These are phyloP conservation scores for Aricia agestis DNA, from an alignment of 1,140 invertebrate genomes.

Conservation along the genomic window DNA sequence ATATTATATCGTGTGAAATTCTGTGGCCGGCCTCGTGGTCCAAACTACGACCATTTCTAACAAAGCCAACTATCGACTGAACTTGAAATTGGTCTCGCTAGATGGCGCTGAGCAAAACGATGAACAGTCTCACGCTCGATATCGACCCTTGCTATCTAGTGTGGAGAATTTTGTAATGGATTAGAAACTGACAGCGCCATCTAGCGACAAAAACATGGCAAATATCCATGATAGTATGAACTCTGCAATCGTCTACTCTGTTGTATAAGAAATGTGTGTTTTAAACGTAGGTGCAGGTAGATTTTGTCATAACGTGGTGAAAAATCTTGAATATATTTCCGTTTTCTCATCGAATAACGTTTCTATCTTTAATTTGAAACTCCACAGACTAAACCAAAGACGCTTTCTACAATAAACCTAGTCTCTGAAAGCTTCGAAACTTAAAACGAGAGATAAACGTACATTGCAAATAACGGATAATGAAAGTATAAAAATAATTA, in stretches of 20 bases:
- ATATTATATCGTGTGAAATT: too few relatives aligned
- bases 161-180: neutral
- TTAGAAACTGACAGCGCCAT: neutral
- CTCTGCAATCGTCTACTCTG: too few relatives aligned
- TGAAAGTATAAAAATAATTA: too few relatives aligned
- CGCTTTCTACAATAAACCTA: neutral
- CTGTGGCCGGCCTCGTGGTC: too few relatives aligned
- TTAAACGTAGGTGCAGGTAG: too few relatives aligned
- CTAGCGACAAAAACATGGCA: neutral
- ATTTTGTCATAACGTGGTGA: neutral
- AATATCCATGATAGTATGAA: too few relatives aligned
- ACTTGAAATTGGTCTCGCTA: neutral
- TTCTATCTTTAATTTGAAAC: neutral
- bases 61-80: too few relatives aligned
- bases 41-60: too few relatives aligned
- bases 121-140: neutral
- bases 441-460: neutral
- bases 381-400: constrained; percentile 1
- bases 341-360: neutral
- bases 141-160: neutral
- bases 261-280: too few relatives aligned
- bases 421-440: neutral
- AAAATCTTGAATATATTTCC: too few relatives aligned
- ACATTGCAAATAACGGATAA: too few relatives aligned
- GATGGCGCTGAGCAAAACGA: neutral